Evolutionary conservation across 2,888 invertebrate genomes (phyloP), one percentile per base, ranked within the genome.

Genomic region (Metellina segmentata): DNA sequence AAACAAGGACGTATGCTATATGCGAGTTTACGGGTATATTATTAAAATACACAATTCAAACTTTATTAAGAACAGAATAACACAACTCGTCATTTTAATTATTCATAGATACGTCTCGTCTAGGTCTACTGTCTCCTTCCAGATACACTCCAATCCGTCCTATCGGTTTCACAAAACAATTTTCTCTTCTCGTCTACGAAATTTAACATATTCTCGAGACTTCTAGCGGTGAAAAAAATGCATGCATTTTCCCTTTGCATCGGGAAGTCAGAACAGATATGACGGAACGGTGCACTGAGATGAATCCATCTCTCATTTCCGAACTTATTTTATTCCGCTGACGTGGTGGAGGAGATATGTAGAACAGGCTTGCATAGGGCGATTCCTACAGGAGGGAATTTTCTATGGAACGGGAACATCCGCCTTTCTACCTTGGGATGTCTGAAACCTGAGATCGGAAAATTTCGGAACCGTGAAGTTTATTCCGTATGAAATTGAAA

Each of bases 271-370:
- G 61, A 9, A 11, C 16, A 16, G 61, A 61, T 61, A 61, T 79
- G 61, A 79, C 34, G 61, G 34, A 34, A 34, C 61, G 34, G 20
- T 69, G 79, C 20, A 20, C 53, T 79, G 61, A 79, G 61, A 16
- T 20, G 61, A 61, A 79, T 61, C 16, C 61, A 61, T 61, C 48
- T 79, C 61, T 75, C 61, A 61, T 61, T 61, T 61, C 61, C 61
- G 61, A 61, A 61, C 61, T 61, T 61, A 61, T 61, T 61, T 61
- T 61, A 61, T 61, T 61, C 61, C 7, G 61, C 61, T 61, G 61
- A 61, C 61, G 61, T 61, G 16, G 61, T 61, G 61, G 61, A 61
- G 6, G 61, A 61, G 61, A 61, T 61, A 61, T 61, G 61, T 61
- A 61, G 61, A 61, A 16, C 9, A 61, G 61, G 9, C 61, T 61